A percentile compares a stretch with the other conserved stretches of the same genome.
Conservation (phyloP, 2,888 invertebrate species). For the Neelides folsomi region DNA sequence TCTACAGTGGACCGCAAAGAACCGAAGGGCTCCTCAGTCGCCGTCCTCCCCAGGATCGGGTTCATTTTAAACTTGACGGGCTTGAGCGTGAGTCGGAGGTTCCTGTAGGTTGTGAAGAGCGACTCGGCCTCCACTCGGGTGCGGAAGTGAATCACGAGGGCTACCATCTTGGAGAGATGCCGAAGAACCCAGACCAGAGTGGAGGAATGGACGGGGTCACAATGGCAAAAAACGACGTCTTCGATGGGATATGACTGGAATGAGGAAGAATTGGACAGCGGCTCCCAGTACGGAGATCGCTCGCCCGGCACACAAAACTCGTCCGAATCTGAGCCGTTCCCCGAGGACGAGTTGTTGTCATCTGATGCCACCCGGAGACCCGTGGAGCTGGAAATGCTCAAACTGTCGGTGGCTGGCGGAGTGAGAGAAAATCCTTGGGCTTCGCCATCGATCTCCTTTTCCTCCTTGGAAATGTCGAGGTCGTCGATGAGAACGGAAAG, state of each 20-base stretch:
- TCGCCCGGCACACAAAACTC: constrained; percentile 24
- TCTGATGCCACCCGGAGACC: constrained; percentile 25
- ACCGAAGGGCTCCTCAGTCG: background rate
- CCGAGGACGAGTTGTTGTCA: constrained; percentile 31
- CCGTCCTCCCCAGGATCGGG: constrained; percentile 14
- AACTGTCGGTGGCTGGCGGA: constrained; percentile 19
- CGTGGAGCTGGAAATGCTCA: constrained; percentile 29
- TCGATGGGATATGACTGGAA: constrained; percentile 33
- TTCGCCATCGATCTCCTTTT: constrained; percentile 22
- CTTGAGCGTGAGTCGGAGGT: constrained; percentile 30
- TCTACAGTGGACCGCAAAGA: background rate
- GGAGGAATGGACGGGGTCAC: constrained; percentile 28
- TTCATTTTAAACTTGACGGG: constrained; percentile 30
- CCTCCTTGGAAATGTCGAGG: constrained; percentile 24
- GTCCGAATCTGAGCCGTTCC: constrained; percentile 33
- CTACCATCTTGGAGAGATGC: constrained; percentile 32
- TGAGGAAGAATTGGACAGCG: constrained; percentile 27
- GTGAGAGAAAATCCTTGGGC: background rate
- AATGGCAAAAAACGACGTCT: constrained; percentile 32
- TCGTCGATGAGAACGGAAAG: constrained; percentile 27
- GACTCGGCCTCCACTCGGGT: constrained; percentile 29
- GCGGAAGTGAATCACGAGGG: constrained; percentile 29
- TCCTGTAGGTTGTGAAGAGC: constrained; percentile 30
- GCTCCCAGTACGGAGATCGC: constrained; percentile 29
- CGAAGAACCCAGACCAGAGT: constrained; percentile 32